Evolutionary conservation across 2,888 invertebrate species (phyloP), one percentile per base, ranked within the genome.

Genomic region (Plutella xylostella): DNA sequence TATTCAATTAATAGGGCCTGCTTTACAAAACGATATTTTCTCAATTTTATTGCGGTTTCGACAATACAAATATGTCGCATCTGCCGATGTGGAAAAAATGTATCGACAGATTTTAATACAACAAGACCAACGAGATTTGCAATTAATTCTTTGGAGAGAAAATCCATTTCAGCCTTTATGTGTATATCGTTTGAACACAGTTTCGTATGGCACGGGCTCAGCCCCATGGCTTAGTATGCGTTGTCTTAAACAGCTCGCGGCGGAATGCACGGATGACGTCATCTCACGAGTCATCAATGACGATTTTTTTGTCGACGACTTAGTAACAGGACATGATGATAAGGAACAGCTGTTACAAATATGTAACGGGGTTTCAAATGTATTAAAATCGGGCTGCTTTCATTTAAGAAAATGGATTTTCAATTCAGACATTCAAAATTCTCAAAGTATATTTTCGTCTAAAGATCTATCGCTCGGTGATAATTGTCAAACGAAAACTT

Each of bases 61-160:
- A 7, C 17, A 25, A 14, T 21, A 41, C 28, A 28, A 25, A 6
- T 25, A 20, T 4, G 40, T 28, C 11, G 22, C 28, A 5, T 25
- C 15, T 17, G 28, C 28, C 12, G 39, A 39, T 20, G 21, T 39
- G 9, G 15, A 20, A n/a, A 18, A 21, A n/a, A 21, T 20, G 20
- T 39, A n/a, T 21, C 5, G 39, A 4, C 50, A 55, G 31, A 45
- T 42, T n/a, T 45, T n/a, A 4, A 33, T 33, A 33, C 33, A 33
- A 33, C 4, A 6, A 14, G 33, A 33, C 33, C 33, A 33, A n/a
- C 7, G 33, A n/a, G n/a, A 33, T 4, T n/a, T 33, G n/a, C 33
- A 33, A n/a, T n/a, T 33, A 6, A 14, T 33, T 33, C 33, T 33
- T n/a, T 33, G 33, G 33, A 6, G 33, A 9, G 33, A 33, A 33